Percentiles rank a stretch among this genome's conserved stretches.
These are phyloP conservation scores for Bungarus multicinctus DNA, from an alignment of 2,113 vertebrate genomes.

Conservation along the genomic window DNA sequence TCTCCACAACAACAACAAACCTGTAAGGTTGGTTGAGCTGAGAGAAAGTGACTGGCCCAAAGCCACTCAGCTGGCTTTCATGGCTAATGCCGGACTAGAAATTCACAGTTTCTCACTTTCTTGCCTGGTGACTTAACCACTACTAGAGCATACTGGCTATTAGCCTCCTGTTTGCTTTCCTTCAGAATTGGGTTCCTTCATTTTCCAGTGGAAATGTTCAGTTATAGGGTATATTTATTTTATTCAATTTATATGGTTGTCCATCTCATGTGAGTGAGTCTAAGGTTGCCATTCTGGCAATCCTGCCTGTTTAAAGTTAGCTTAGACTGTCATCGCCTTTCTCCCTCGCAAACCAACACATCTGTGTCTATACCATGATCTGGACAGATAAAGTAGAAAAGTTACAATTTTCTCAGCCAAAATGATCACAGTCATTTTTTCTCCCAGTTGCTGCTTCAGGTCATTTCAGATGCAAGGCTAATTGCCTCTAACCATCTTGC, in stretches of 20 bases:
- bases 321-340: background rate
- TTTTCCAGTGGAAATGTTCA: background rate
- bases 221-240: background rate
- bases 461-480: background rate
- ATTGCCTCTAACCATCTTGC: slow-evolving; percentile 15
- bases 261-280: background rate
- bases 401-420: background rate
- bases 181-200: background rate
- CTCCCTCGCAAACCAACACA: background rate
- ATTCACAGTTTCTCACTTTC: background rate
- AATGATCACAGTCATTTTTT: background rate
- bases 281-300: background rate
- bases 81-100: background rate
- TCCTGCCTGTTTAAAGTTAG: background rate
- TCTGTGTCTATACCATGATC: too few relatives aligned
- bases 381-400: background rate
- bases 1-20: too few relatives aligned
- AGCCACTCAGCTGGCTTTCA: background rate
- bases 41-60: background rate
- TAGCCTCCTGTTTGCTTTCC: background rate
- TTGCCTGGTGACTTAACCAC: background rate
- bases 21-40: background rate
- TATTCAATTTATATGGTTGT: background rate
- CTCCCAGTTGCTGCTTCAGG: background rate
- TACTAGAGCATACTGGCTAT: background rate